Evolutionary conservation across 2,888 invertebrate species (phyloP), one percentile per base, ranked within the genome.

Genomic region (Galeopsomyia nigrocyanea): DNA sequence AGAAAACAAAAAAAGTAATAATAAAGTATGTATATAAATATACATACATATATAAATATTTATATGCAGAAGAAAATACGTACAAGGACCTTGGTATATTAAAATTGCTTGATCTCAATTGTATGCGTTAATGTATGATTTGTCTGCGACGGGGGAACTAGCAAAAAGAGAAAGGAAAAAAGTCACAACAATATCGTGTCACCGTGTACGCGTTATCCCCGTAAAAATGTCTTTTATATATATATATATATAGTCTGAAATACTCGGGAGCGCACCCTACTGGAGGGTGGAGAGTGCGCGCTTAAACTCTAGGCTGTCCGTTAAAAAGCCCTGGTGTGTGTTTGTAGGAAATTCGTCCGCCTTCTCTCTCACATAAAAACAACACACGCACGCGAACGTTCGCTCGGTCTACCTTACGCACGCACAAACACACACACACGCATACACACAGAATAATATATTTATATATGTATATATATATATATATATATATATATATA

Each of bases 1-100:
- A 83, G 80, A 81, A 80, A 80, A 64, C 68, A 65, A 51, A 57
- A 56, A 70, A 49, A 39, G 39, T 10, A 39, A 39, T 17, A 53
- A 19, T 21, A 21, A 17, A 9, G 21, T 53, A 17, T 53, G n/a
- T 61, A 57, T 65, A 31, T 68, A 58, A 71, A 19, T 56, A 47
- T 62, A 71, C 46, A 47, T 62, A 71, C 46, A 70, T 53, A 70
- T 64, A 58, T 65, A 49, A 21, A 57, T 51, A 56, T 65, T n/a
- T 56, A 17, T 22, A n/a, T 10, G n/a, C n/a, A 69, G 31, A 61
- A 67, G 47, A 50, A 55, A 70, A 64, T 47, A 68, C 31, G 49
- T 47, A 63, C 50, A 50, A 62, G 56, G 17, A 39, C 21, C 39
- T 57, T 61, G 55, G 26, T 65, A 46, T 60, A 63, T 31, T 70